A percentile compares a stretch with the other conserved stretches of the same genome.
Conservation (phyloP, 2,888 invertebrate species). For the Oxystoma pomonae region DNA sequence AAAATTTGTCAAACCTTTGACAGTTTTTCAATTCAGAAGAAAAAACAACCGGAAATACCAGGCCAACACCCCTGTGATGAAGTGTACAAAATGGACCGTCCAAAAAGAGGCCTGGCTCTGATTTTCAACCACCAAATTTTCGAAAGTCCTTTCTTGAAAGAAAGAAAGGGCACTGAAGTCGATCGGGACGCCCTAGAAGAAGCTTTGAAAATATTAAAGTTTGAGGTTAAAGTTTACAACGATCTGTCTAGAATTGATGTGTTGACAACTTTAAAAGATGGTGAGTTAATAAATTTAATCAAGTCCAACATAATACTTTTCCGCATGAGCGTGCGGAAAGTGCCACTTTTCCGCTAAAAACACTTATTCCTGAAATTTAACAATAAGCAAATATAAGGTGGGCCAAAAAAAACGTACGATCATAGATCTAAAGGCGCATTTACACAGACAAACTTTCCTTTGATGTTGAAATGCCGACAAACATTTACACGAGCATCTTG, state of each 20-base stretch:
- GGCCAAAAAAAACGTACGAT: too few relatives aligned
- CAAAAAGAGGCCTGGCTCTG: constrained; percentile 72
- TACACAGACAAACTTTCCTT: too few relatives aligned
- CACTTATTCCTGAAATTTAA: too few relatives aligned
- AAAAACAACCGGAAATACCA: constrained; percentile 3
- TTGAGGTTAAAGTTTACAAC: constrained; percentile 63
- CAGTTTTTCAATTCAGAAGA: constrained; percentile 7
- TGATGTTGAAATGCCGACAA: too few relatives aligned
- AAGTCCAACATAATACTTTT: too few relatives aligned
- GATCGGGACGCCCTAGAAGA: constrained; percentile 70
- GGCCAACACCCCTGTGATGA: constrained; percentile 27
- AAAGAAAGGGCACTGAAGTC: constrained; percentile 76
- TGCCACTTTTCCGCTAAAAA: too few relatives aligned
- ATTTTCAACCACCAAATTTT: constrained; percentile 89
- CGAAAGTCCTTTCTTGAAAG: constrained; percentile 59
- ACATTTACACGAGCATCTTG: too few relatives aligned
- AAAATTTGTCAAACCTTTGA: too few relatives aligned
- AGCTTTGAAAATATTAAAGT: constrained; percentile 61
- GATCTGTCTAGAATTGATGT: constrained; percentile 68
- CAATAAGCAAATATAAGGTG: too few relatives aligned
- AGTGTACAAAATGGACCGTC: constrained; percentile 77
- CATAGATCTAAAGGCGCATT: too few relatives aligned
- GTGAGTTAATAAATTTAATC: constrained; percentile 47
- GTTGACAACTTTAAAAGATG: constrained; percentile 57
- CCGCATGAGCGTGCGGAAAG: too few relatives aligned